Evolutionary conservation across 2,113 vertebrate genomes (phyloP).

Genomic region (Toxotes chatareus): DNA sequence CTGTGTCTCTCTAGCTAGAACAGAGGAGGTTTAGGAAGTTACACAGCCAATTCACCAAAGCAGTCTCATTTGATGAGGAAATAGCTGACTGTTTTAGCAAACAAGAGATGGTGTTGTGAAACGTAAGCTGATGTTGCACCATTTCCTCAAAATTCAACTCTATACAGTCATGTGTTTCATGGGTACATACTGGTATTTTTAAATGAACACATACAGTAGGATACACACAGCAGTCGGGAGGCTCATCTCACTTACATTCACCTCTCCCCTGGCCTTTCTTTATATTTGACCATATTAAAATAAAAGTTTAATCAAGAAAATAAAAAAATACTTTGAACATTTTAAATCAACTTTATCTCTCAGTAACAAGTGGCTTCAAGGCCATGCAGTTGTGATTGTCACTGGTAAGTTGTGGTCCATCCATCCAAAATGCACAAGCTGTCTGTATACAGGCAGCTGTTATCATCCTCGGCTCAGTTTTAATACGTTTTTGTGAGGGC

Average conservation of each 20-base stretch:
- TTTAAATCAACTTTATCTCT: not conserved
- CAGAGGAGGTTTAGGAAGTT: constrained; percentile 22
- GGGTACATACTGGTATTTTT: not conserved
- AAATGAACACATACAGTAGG: not conserved
- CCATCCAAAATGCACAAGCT: not conserved
- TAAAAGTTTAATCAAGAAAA: not conserved
- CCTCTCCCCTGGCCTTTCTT: not conserved
- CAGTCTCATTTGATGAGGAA: constrained; percentile 8
- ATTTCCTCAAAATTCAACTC: constrained; percentile 44
- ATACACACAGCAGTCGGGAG: not conserved
- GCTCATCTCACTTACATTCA: not conserved
- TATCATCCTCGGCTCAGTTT: not conserved
- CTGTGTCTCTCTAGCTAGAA: constrained; percentile 41
- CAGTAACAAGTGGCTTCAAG: not conserved
- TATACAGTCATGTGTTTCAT: not conserved
- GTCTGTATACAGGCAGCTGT: not conserved
- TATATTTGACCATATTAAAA: not conserved
- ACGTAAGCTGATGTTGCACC: not conserved
- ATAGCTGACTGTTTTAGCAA: not conserved
- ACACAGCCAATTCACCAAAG: constrained; percentile 9
- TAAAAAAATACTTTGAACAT: too few species aligned
- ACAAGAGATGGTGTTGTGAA: constrained; percentile 14
- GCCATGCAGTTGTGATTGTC: not conserved
- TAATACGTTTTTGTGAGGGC: not conserved
- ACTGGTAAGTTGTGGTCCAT: not conserved